These are phyloP conservation scores for Hypomesus transpacificus DNA, from an alignment of 2,113 vertebrate genomes.

Conservation along the genomic window DNA sequence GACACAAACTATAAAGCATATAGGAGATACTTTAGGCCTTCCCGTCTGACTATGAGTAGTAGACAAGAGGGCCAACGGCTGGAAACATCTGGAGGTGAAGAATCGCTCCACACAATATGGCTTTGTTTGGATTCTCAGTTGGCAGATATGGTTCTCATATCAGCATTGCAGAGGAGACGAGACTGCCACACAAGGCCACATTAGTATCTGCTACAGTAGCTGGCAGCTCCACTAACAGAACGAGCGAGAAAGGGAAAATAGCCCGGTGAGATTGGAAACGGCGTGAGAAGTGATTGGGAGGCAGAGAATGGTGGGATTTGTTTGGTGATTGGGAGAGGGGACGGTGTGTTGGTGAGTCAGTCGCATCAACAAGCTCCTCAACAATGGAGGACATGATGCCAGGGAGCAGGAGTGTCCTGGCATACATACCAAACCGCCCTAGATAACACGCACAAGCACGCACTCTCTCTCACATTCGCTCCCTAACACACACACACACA, in stretches of 20 bases:
- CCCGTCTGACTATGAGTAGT: too few relatives aligned
- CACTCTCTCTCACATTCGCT: not conserved
- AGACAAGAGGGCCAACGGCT: too few relatives aligned
- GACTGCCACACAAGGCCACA: not conserved
- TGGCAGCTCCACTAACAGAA: not conserved
- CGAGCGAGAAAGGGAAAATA: constrained; percentile 1
- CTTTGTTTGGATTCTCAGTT: not conserved
- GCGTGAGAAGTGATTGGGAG: not conserved
- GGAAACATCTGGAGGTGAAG: too few relatives aligned
- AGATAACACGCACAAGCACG: not conserved
- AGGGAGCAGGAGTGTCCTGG: constrained; percentile 1
- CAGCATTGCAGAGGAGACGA: not conserved
- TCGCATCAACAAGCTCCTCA: not conserved
- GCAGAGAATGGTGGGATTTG: constrained; percentile 28
- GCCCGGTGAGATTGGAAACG: not conserved
- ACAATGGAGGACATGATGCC: not conserved
- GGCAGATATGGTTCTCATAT: not conserved
- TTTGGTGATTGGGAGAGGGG: constrained; percentile 8
- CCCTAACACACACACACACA: too few relatives aligned
- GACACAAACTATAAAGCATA: too few relatives aligned
- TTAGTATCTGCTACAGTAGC: not conserved
- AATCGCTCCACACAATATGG: not conserved
- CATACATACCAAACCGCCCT: not conserved
- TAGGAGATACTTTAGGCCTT: too few relatives aligned
- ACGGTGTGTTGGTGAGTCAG: constrained; percentile 17